A percentile compares a stretch with the other conserved stretches of the same genome.
phyloP scores from a whole-genome alignment of 2,888 invertebrate genomes.

The Seira sanloemensis region DNA sequence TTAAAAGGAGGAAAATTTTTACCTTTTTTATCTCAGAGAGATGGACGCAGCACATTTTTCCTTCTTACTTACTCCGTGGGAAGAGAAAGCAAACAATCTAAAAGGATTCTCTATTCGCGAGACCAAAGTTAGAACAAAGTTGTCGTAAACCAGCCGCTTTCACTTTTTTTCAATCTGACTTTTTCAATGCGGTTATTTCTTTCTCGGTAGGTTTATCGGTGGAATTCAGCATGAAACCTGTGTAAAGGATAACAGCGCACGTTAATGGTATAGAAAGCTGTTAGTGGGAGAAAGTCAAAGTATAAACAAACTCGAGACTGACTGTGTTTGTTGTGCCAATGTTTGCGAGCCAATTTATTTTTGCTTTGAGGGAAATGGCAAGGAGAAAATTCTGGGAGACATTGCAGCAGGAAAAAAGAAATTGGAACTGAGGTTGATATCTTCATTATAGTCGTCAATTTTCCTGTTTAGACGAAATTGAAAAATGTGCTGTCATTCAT shows the following conservation, averaged over 20 bases:
- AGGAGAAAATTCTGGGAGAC: background rate
- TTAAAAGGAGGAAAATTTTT: background rate
- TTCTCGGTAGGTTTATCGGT: no score
- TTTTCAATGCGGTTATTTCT: slow-evolving; percentile 11
- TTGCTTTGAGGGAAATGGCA: slow-evolving; percentile 22
- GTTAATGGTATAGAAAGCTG: background rate
- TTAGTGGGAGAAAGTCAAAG: background rate
- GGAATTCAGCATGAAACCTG: no score
- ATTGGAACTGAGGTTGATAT: slow-evolving; percentile 45
- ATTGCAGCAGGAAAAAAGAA: slow-evolving; percentile 22
- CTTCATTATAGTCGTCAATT: slow-evolving; percentile 38
- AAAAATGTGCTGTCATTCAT: no score
- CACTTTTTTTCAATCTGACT: slow-evolving; percentile 1
- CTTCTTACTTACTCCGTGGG: background rate
- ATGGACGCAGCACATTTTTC: slow-evolving; percentile 33
- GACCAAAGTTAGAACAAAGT: slow-evolving; percentile 13
- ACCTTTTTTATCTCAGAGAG: background rate
- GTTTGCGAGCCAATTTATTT: slow-evolving; percentile 42
- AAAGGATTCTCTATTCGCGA: background rate
- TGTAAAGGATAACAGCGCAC: background rate
- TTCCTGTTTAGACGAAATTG: background rate
- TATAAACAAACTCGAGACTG: background rate
- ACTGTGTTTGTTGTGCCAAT: background rate
- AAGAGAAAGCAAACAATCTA: background rate
- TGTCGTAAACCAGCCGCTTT: slow-evolving; percentile 37